Conservation (phyloP, 2,888 invertebrate species). For the Magallana nippona region DNA sequence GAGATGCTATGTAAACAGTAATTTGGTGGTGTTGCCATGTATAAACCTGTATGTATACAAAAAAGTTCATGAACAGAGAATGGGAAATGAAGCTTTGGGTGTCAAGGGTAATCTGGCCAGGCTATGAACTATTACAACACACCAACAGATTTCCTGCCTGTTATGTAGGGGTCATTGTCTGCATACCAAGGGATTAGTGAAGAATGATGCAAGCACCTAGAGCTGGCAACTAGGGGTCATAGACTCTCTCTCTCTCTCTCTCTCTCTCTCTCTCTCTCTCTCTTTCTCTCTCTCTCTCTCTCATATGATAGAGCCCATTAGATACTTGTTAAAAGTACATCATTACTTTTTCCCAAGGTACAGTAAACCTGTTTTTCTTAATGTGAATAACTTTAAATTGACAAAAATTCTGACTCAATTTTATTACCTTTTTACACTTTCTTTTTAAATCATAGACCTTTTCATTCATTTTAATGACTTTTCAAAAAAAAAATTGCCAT, state of each 20-base stretch:
- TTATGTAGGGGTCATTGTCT: constrained; percentile 5
- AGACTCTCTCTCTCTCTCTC: not conserved
- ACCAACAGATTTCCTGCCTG: constrained; percentile 1
- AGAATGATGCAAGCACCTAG: constrained; percentile 18
- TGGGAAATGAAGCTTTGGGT: not conserved
- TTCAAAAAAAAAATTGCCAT: too few species aligned
- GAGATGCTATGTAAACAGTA: not conserved
- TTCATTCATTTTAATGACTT: too few species aligned
- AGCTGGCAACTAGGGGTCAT: not conserved
- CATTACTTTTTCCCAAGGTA: too few species aligned
- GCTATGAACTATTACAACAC: constrained; percentile 11
- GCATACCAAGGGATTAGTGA: constrained; percentile 7
- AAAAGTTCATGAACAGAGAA: constrained; percentile 30
- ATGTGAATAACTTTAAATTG: too few species aligned
- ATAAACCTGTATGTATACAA: constrained; percentile 14
- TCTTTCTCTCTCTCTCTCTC: not conserved
- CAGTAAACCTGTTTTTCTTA: too few species aligned
- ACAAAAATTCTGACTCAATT: too few species aligned
- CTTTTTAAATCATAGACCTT: too few species aligned
- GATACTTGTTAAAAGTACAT: not conserved
- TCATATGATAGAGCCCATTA: too few species aligned
- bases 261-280: not conserved
- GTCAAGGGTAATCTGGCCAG: constrained; percentile 18
- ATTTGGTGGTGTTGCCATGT: not conserved
- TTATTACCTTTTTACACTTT: too few species aligned